Conservation (phyloP, 2,797 vertebrate species). For the Artibeus jamaicensis region DNA sequence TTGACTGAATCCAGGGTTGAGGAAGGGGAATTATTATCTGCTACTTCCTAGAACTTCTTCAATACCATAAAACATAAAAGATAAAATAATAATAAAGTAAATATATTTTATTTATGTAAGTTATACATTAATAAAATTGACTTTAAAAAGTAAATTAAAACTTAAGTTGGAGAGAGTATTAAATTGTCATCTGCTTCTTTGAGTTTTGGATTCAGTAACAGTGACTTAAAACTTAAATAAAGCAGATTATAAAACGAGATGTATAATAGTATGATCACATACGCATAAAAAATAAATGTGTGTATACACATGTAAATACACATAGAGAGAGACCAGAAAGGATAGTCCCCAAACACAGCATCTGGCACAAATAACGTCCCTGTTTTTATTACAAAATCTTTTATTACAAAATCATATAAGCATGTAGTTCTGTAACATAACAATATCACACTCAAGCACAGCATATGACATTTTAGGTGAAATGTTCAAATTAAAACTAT, state of each 20-base stretch:
- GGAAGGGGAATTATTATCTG: neutral
- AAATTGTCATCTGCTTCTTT: neutral
- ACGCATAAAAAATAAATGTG: neutral
- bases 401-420: no score
- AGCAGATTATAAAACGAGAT: conserved; percentile 4
- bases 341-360: neutral
- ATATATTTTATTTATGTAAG: neutral
- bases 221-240: conserved; percentile 33
- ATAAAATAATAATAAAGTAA: neutral
- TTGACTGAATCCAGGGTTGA: neutral
- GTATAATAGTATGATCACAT: neutral
- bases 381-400: no score
- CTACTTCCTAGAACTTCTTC: neutral
- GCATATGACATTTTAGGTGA: no score
- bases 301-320: neutral
- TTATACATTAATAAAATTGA: neutral
- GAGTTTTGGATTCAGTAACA: neutral
- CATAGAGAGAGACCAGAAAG: neutral
- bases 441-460: no score
- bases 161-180: neutral
- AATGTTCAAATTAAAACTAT: no score
- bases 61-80: neutral
- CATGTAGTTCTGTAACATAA: no score
- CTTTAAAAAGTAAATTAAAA: neutral
- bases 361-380: no score